Conservation (phyloP, 2,797 vertebrate genomes). For the Myioborus melanocephalus region DNA sequence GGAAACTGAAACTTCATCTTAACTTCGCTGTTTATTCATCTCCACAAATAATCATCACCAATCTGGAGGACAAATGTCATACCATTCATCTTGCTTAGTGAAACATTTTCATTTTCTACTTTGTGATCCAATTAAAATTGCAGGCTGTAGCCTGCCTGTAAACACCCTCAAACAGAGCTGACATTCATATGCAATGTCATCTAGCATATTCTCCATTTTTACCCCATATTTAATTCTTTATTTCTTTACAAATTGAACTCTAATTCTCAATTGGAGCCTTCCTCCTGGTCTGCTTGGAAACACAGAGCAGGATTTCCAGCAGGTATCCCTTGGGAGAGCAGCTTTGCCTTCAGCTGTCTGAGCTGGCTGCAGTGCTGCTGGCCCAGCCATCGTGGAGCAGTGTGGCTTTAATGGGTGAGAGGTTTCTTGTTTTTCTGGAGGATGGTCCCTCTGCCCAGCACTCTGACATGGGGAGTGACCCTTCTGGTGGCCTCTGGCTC, state of each 20-base stretch:
- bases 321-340: background rate
- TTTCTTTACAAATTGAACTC: background rate
- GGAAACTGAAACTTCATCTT: background rate
- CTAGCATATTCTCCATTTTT: background rate
- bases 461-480: background rate
- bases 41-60: background rate
- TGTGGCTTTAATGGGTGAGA: background rate
- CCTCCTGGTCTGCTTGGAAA: background rate
- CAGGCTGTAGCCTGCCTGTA: background rate
- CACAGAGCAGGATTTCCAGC: background rate
- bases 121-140: background rate
- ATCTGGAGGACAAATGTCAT: constrained; percentile 5
- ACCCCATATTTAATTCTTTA: background rate
- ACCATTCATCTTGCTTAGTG: background rate
- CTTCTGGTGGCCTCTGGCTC: background rate
- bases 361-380: background rate
- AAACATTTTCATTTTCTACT: constrained; percentile 8
- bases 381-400: accelerated
- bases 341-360: background rate
- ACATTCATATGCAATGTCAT: background rate
- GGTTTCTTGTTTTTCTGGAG: background rate
- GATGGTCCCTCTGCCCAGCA: background rate
- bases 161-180: background rate
- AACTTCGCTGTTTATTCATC: constrained; percentile 26
- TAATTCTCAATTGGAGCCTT: background rate